phyloP scores from a whole-genome alignment of 2,113 vertebrate genomes.

The Globicephala melas region DNA sequence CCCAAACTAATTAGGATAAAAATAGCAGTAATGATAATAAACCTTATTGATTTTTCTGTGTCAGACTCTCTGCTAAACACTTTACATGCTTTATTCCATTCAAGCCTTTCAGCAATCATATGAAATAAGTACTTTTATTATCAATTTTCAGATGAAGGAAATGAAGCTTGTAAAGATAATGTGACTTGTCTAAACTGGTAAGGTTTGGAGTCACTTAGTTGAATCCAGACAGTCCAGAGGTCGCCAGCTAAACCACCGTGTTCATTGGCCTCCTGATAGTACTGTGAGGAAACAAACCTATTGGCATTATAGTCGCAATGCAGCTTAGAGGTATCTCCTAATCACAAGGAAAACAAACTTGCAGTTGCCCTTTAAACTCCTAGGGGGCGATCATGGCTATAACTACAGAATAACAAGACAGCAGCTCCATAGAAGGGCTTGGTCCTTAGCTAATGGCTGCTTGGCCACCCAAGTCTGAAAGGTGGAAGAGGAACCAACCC shows the following conservation, averaged over 20 bases:
- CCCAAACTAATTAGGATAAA: background rate
- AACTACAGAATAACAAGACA: background rate
- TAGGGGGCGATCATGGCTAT: background rate
- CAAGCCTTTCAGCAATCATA: background rate
- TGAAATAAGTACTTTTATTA: background rate
- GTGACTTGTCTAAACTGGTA: background rate
- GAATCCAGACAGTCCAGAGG: background rate
- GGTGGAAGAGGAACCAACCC: background rate
- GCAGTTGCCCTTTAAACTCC: background rate
- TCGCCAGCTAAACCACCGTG: background rate
- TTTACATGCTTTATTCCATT: background rate
- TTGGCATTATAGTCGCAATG: background rate
- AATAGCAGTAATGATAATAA: background rate
- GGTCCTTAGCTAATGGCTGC: background rate
- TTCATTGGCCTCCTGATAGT: background rate
- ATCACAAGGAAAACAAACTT: background rate
- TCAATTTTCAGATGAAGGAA: background rate
- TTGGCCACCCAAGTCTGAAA: background rate
- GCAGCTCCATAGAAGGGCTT: background rate
- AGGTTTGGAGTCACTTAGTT: background rate
- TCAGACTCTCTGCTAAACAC: background rate
- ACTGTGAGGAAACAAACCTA: background rate
- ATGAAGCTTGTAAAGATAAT: background rate
- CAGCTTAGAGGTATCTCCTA: background rate
- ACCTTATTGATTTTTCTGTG: background rate